Percentiles rank a stretch among this genome's conserved stretches.
phyloP scores from a whole-genome alignment of 2,797 vertebrate genomes.

The Pipistrellus pygmaeus region DNA sequence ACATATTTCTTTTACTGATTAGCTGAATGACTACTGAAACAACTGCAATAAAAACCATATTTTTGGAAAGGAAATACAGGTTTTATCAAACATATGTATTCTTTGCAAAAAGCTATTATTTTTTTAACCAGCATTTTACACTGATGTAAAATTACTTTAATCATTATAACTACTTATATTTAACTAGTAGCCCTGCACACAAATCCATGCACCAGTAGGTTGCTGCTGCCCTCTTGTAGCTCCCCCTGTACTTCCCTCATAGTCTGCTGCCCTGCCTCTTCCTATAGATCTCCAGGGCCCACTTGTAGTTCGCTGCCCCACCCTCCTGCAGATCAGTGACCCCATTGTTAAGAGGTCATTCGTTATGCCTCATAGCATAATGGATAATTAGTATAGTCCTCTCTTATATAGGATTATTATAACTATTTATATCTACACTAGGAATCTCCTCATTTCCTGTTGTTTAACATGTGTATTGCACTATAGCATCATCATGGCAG shows the following conservation, averaged over 20 bases:
- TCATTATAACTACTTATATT: not conserved
- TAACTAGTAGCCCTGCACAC: not conserved
- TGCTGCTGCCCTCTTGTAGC: too few species aligned
- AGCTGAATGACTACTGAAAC: not conserved
- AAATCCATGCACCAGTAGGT: too few species aligned
- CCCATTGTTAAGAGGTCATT: too few species aligned
- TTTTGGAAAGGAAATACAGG: not conserved
- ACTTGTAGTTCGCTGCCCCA: too few species aligned
- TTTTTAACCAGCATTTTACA: conserved; percentile 34
- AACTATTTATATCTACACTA: not conserved
- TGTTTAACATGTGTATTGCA: not conserved
- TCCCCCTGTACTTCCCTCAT: too few species aligned
- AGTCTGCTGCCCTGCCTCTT: too few species aligned
- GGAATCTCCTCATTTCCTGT: not conserved
- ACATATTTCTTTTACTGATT: not conserved
- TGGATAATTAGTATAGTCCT: too few species aligned
- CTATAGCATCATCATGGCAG: not conserved
- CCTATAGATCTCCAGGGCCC: too few species aligned
- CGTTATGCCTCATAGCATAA: too few species aligned
- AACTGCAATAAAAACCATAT: not conserved
- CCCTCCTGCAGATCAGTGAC: too few species aligned
- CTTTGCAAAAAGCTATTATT: not conserved
- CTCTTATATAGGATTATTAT: not conserved
- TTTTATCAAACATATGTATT: not conserved
- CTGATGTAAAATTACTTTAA: not conserved